Base-by-base conservation (phyloP, 1,140 invertebrate genomes). In the Stegodyphus dumicola region DNA sequence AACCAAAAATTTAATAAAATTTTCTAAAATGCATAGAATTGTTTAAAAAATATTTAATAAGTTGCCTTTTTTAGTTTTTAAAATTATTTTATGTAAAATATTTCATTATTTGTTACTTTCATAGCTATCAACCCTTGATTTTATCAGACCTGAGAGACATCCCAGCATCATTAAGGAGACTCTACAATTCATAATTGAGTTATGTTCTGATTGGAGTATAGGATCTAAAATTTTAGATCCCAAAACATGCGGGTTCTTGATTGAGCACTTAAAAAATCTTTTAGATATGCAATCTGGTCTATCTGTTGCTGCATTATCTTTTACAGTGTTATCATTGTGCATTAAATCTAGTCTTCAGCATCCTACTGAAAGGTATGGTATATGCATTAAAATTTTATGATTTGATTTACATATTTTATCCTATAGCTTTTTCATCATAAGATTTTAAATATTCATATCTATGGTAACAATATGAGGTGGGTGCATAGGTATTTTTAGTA, bases 271-370 rank as follows among this genome's bases (percentile, higher is more conserved):
- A 13, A 11, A 54, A 18, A n/a, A 48, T 60, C 53, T 48, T 49
- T 13, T 85, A 48, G 51, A 77, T 15, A 67, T 51, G 15, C 15
- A 69, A 33, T 18, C 33, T 3, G 60, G 81, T 7, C 52, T 77
- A 49, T 85, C 81, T 13, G 18, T 18, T n/a, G 10, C 18, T 56
- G 81, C 73, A 6, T 3, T 60, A 9, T 76, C 81, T 17, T 70
- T 85, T 1, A 77, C 60, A 7, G 17, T 77, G 65, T 51, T 65
- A n/a, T 85, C 81, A 18, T 60, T 85, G 6, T 75, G 56, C 18
- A 51, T 77, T 7, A 85, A 51, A 49, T 15, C 33, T 56, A 10
- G 7, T 13, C 53, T 66, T 53, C 3, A 75, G 51, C 10, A 71
- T 17, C 9, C 15, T 10, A 48, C 10, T 69, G 66, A 17, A 13